These are phyloP conservation scores for Thymelicus sylvestris DNA, from an alignment of 2,888 invertebrate genomes.

Conservation along the genomic window DNA sequence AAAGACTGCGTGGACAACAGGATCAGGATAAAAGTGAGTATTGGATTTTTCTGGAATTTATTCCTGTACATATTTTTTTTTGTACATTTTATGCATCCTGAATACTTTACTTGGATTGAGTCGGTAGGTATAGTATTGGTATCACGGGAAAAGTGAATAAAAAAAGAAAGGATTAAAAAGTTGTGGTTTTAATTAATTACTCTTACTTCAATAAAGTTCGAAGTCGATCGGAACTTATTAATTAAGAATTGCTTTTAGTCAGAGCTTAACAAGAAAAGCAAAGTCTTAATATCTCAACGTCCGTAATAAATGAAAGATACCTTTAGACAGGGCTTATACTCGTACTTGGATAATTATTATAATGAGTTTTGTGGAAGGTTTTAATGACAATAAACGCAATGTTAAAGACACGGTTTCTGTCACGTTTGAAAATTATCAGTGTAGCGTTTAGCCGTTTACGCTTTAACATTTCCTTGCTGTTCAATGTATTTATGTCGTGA, in stretches of 20 bases:
- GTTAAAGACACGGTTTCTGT: no score
- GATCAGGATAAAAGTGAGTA: conserved; percentile 86
- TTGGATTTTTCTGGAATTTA: neutral
- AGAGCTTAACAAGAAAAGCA: conserved; percentile 7
- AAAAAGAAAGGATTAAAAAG: no score
- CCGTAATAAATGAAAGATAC: conserved; percentile 14
- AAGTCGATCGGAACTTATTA: no score
- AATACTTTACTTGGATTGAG: no score
- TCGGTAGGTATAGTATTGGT: neutral
- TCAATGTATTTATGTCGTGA: conserved; percentile 16
- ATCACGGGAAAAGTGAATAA: no score
- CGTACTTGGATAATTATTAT: no score
- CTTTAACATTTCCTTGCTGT: neutral
- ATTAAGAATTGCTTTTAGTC: no score
- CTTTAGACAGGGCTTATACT: conserved; percentile 11
- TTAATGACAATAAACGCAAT: neutral
- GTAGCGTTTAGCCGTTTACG: no score
- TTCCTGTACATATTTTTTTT: neutral
- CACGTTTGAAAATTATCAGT: no score
- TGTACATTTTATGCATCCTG: no score
- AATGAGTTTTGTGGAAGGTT: neutral
- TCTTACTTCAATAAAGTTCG: no score
- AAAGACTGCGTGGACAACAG: conserved; percentile 85
- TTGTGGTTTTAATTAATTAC: no score
- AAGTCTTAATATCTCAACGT: conserved; percentile 2